Evolutionary conservation across 2,113 vertebrate genomes (phyloP).

Genomic region (Actinemys pallida): DNA sequence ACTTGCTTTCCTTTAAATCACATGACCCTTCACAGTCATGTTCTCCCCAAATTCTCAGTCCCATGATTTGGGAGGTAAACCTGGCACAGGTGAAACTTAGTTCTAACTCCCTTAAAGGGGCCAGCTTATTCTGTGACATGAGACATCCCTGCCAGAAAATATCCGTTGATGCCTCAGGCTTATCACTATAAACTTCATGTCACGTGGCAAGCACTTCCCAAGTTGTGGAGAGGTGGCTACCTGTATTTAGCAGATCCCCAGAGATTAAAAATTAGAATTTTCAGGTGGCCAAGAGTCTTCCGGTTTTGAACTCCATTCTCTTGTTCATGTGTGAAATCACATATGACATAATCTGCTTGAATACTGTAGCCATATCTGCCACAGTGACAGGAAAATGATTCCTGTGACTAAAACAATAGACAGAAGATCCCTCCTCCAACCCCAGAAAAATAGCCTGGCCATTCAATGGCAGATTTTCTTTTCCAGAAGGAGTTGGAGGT

Average conservation of each 20-base stretch:
- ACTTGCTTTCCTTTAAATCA: no score
- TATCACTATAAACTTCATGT: no score
- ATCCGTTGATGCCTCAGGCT: no score
- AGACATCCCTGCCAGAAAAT: no score
- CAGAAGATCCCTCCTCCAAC: background rate
- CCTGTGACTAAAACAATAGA: background rate
- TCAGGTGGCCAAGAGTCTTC: background rate
- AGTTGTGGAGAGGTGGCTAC: background rate
- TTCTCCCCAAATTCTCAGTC: no score
- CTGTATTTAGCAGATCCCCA: no score
- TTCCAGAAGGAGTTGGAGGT: background rate
- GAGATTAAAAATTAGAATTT: background rate
- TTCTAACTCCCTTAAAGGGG: no score
- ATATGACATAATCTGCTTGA: background rate
- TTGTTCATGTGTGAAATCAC: background rate
- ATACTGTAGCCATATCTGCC: background rate
- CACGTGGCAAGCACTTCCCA: background rate
- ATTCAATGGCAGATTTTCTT: background rate
- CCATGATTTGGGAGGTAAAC: no score
- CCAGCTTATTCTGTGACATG: no score
- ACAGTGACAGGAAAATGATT: background rate
- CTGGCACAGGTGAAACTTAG: no score
- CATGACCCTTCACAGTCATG: no score
- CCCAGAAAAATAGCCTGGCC: background rate
- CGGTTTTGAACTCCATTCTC: no score